These are phyloP conservation scores for Capreolus pygargus DNA, from an alignment of 2,113 vertebrate genomes.

Conservation along the genomic window DNA sequence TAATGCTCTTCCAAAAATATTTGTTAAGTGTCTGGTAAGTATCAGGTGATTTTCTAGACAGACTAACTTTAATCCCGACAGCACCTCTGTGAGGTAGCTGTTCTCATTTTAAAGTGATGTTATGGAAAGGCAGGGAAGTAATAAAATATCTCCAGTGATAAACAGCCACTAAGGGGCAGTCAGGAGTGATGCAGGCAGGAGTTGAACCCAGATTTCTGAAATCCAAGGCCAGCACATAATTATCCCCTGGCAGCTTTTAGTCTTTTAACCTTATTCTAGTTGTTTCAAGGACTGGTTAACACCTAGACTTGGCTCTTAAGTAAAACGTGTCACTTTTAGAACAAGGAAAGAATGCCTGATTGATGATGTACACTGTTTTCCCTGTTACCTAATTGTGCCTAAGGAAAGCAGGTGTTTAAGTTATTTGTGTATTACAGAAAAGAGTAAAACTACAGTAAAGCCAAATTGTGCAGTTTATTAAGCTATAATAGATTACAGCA, in stretches of 20 bases:
- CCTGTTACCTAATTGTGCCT: neutral
- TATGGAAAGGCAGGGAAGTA: neutral
- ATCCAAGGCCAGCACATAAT: neutral
- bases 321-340: neutral
- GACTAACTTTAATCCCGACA: neutral
- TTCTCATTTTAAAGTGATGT: neutral
- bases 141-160: neutral
- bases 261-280: neutral
- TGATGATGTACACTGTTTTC: neutral
- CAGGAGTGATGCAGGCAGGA: neutral
- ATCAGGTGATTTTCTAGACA: neutral
- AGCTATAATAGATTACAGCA: neutral
- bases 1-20: neutral
- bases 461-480: neutral
- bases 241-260: neutral
- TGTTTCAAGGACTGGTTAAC: neutral
- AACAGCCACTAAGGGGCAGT: neutral
- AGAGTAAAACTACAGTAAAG: constrained; percentile 4
- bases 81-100: neutral
- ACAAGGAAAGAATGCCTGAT: neutral
- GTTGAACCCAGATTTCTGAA: neutral
- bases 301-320: neutral
- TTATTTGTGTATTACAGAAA: neutral
- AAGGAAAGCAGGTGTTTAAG: constrained; percentile 11
- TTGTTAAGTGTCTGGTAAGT: neutral